Base-by-base conservation (phyloP, 2,113 vertebrate genomes). In the Opisthocomus hoazin region DNA sequence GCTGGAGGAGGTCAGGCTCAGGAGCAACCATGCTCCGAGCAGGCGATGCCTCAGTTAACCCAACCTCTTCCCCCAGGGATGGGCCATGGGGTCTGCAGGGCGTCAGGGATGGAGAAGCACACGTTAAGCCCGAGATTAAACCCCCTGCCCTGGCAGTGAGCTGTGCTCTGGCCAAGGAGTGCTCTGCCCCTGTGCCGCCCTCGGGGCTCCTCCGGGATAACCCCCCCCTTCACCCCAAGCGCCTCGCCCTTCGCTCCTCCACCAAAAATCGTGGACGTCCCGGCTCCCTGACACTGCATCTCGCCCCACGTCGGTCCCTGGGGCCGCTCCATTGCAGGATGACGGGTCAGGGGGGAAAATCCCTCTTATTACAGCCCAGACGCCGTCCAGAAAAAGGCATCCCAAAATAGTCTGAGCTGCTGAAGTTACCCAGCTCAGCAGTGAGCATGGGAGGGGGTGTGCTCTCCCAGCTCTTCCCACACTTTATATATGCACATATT, bases 91-190 rank as follows among this genome's bases (percentile, higher is more conserved):
- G 19, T 20, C 65, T 63, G 65, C 75, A 56, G 57, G 24, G 48
- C n/a, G 2, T 17, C 2, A 0, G 45, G 32, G 48, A 34, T 1
- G 3, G 58, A 71, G 66, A n/a, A 41, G 30, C 19, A 13, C 50
- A 14, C 3, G 1, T 70, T 34, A 39, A 63, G 3, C 34, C 56
- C 1, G 0, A 56, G 48, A 16, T 50, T 11, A 64, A 71, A 24
- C 50, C 41, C 12, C 0, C 56, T 13, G 46, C 12, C 39, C 18
- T 3, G 1, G 34, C 2, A 1, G 19, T 9, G 46, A 69, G 64
- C 50, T 41, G 39, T 30, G 39, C 45, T 51, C 46, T 14, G 27
- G 46, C 73, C 54, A 15, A 36, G 54, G 73, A 58, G 37, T 27
- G 64, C 56, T 80, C 57, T 64, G 29, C 39, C 39, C 61, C 14